These are phyloP conservation scores for Argya squamiceps DNA, from an alignment of 2,797 vertebrate genomes.

Conservation along the genomic window DNA sequence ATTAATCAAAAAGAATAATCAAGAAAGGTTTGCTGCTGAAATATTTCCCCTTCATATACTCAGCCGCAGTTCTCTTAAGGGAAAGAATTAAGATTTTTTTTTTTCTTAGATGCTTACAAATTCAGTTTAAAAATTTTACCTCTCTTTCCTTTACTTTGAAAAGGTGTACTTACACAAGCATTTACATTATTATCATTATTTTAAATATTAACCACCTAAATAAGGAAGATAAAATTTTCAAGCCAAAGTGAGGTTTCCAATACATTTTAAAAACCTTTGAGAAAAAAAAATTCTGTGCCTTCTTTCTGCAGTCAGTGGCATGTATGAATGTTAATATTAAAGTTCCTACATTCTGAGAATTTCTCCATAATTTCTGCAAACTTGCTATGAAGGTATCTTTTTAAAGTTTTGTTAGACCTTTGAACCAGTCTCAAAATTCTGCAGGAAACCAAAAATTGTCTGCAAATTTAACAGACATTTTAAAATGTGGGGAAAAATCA, in stretches of 20 bases:
- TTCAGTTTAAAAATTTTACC: not conserved
- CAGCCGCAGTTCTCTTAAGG: not conserved
- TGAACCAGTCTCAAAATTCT: not conserved
- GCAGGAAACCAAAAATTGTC: not conserved
- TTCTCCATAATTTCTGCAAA: not conserved
- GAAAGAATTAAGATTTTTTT: not conserved
- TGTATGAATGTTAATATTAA: not conserved
- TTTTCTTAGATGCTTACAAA: not conserved
- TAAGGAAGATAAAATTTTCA: not conserved
- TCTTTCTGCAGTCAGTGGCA: not conserved
- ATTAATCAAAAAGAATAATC: not conserved
- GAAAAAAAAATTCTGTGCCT: not conserved
- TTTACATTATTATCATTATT: not conserved
- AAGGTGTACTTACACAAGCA: accelerated
- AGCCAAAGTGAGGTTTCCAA: not conserved
- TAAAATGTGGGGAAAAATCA: not conserved
- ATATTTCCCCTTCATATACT: not conserved
- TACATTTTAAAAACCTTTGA: not conserved
- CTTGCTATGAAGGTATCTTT: not conserved
- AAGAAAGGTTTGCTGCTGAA: not conserved
- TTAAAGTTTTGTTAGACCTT: not conserved
- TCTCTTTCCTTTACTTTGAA: not conserved
- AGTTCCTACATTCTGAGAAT: not conserved
- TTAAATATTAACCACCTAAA: not conserved
- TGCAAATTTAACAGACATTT: not conserved